Percentiles rank a stretch among this genome's conserved stretches.
phyloP scores from a whole-genome alignment of 2,888 invertebrate species.

The Tetanocera ferruginea region DNA sequence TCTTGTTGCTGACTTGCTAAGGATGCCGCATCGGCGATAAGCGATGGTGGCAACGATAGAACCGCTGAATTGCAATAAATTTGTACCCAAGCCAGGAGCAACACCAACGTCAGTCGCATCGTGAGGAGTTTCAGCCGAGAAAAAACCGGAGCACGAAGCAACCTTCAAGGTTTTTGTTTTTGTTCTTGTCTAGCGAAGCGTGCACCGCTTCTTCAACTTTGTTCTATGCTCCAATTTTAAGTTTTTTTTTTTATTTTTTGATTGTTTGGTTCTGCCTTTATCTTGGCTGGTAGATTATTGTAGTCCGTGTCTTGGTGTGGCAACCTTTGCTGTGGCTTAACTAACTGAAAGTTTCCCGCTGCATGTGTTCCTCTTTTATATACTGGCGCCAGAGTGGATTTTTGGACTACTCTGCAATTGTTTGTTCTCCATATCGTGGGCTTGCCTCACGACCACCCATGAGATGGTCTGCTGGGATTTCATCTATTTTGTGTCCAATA shows the following conservation, averaged over 20 bases:
- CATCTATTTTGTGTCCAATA: slow-evolving; percentile 8
- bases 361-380: slow-evolving; percentile 62
- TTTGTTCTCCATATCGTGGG: background rate
- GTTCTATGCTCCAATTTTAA: background rate
- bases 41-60: slow-evolving; percentile 67
- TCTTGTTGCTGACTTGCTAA: slow-evolving; percentile 50
- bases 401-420: slow-evolving; percentile 11
- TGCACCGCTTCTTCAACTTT: background rate
- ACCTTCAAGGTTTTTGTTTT: background rate
- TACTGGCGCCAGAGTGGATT: slow-evolving; percentile 15
- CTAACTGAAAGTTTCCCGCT: slow-evolving; percentile 63
- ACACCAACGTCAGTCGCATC: slow-evolving; percentile 60
- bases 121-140: slow-evolving; percentile 30
- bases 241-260: background rate
- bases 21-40: slow-evolving; percentile 64
- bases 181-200: background rate
- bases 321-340: slow-evolving; percentile 41
- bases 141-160: background rate
- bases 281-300: slow-evolving; percentile 9
- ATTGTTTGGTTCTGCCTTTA: background rate
- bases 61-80: slow-evolving; percentile 64
- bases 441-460: slow-evolving; percentile 28
- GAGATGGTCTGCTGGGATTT: slow-evolving; percentile 20
- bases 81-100: slow-evolving; percentile 62
- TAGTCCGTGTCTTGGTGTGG: background rate